Evolutionary conservation across 2,888 invertebrate genomes (phyloP), one percentile per base, ranked within the genome.

Genomic region (Cabera pusaria): DNA sequence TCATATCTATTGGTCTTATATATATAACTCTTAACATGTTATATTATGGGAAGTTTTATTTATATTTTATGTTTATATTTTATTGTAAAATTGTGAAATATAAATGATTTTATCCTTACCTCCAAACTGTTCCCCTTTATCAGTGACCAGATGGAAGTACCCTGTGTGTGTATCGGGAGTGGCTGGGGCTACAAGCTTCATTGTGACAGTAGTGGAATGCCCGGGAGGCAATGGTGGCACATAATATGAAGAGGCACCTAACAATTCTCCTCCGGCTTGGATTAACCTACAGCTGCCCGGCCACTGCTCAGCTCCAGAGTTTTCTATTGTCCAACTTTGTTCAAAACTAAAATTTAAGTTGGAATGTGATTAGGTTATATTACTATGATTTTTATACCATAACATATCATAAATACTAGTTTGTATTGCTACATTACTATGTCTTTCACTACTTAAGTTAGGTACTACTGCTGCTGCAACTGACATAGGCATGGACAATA

Each of bases 101-200:
- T 14, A 14, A 14, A 14, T 14, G 4, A 14, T 4, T 14, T 64
- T 86, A 97, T 98, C 97, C 78, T 64, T 86, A 97, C 98, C 97
- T 78, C 98, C 98, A 90, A 98, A 97, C 80, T 95, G 96, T 60
- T 95, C 92, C 45, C 97, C 97, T 61, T 93, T 93, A 20, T 95
- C 91, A 39, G 97, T 96, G 64, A 94, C 93, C 90, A 98, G 91
- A 66, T 97, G 93, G 94, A 98, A 98, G 88, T 96, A 95, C 55
- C 96, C 96, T 77, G 94, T 93, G 77, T 95, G 95, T 7, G 92
- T 91, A 5, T 96, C 97, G 20, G 93, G 90, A 37, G 85, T 73
- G 6, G 90, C 80, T 4, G 98, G 98, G 66, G 96, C 96, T 29
- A 91, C 91, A 90, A 98, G 93, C 60, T 94, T 93, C 45, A 98